Percentiles rank a stretch among this genome's conserved stretches.
phyloP scores from a whole-genome alignment of 1,140 invertebrate genomes.

The Diprion similis region DNA sequence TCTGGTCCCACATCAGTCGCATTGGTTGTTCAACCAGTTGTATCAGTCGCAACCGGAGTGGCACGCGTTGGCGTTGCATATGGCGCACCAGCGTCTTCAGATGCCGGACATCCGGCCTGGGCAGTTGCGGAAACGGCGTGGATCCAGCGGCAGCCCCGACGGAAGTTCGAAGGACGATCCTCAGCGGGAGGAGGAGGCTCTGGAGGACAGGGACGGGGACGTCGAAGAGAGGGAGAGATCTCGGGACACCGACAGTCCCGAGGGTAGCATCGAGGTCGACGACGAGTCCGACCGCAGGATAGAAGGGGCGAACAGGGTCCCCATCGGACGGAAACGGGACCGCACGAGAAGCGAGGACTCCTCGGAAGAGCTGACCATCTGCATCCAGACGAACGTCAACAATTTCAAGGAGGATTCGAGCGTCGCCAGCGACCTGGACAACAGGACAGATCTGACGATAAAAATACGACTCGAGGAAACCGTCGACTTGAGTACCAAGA shows the following conservation, averaged over 20 bases:
- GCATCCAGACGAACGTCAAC: slow-evolving; percentile 35
- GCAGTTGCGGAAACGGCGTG: slow-evolving; percentile 49
- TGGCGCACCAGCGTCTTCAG: slow-evolving; percentile 57
- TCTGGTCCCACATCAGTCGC: slow-evolving; percentile 54
- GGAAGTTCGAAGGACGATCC: slow-evolving; percentile 43
- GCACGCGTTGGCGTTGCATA: slow-evolving; percentile 56
- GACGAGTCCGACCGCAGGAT: slow-evolving; percentile 34
- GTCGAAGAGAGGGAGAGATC: slow-evolving; percentile 34
- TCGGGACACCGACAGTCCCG: slow-evolving; percentile 48
- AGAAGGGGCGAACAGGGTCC: slow-evolving; percentile 31
- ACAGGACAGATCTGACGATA: slow-evolving; percentile 37
- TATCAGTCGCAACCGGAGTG: slow-evolving; percentile 59
- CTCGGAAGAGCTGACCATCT: slow-evolving; percentile 18
- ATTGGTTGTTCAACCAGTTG: slow-evolving; percentile 56
- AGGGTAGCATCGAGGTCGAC: slow-evolving; percentile 58
- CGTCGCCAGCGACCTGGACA: neutral
- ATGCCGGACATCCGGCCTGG: slow-evolving; percentile 52
- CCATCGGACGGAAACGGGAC: slow-evolving; percentile 33
- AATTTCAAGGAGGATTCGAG: slow-evolving; percentile 43
- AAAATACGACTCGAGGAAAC: slow-evolving; percentile 55
- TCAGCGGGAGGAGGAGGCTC: neutral
- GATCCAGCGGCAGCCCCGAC: slow-evolving; percentile 46
- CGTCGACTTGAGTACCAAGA: slow-evolving; percentile 54
- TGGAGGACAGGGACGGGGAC: slow-evolving; percentile 26
- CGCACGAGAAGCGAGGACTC: slow-evolving; percentile 52